Evolutionary conservation across 2,888 invertebrate species (phyloP), one percentile per base, ranked within the genome.

Genomic region (Amiota mariae): DNA sequence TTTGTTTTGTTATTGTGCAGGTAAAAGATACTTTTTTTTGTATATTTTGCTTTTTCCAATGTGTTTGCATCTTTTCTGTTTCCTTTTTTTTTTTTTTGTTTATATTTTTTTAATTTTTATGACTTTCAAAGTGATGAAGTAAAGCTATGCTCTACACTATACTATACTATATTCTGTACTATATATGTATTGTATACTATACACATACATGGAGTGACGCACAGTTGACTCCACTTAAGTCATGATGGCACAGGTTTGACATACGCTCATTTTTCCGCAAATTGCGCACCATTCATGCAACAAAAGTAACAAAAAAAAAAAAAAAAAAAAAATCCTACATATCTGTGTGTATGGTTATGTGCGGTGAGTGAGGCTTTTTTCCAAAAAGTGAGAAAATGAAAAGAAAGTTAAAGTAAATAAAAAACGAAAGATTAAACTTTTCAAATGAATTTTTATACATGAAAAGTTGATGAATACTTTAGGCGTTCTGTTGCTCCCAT

Each of bases 261-360:
- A 54, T 54, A n/a, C 54, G 54, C 54, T 54, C n/a, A 54, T 54
- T 54, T 54, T 54, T 54, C 54, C 54, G 54, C 54, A 54, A 54
- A 54, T 54, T 54, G 54, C 54, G 54, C 54, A n/a, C 54, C 54
- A 54, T 54, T 54, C 54, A 54, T 54, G 54, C 54, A 54, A 54
- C 54, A 54, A 6, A n/a, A n/a, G 54, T 54, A 54, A 12, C 54
- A 8, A 54, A 54, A 54, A 51, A 24, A 24, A 24, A 24, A 24
- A 1, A 24, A 2, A 51, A 2, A 2, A 8, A 24, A 24, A 24
- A n/a, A n/a, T n/a, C n/a, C n/a, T 6, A 36, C 36, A 36, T 36
- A 36, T 6, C 3, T 54, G 54, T n/a, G 9, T 54, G 54, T 54
- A n/a, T 54, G 54, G 8, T 36, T 36, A 36, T 36, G 36, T 36